Base-by-base conservation (phyloP, 1,140 invertebrate genomes). In the Lucilia sericata region DNA sequence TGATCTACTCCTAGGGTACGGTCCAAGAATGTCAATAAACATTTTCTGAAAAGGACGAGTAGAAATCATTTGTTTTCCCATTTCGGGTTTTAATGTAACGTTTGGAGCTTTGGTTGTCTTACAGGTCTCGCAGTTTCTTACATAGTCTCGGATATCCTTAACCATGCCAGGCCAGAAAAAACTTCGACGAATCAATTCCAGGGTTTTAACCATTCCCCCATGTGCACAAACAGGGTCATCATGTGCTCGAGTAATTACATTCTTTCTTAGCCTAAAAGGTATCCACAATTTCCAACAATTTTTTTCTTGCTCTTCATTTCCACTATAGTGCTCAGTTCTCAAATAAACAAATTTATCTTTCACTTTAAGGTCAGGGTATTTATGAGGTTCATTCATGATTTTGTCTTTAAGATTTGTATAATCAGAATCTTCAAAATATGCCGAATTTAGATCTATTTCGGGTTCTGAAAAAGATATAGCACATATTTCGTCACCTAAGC, bases 241-340 rank as follows among this genome's bases (percentile, higher is more conserved):
- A 74, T 70, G 51, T 21, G 80, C 80, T 21, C 80, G 14, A 17
- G 4, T 10, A 12, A 55, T 55, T 14, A 55, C 42, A 3, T 51
- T 55, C 55, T n/a, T n/a, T 7, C 83, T 34, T 49, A 85, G 36
- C n/a, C 70, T 65, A 7, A 76, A 14, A 0, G 85, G 84, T 14
- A 84, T 74, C 84, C 84, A 86, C 2, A 85, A 55, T 82, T 84
- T 83, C 76, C 85, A 84, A n/a, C 51, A 30, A 12, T 8, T 47
- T 13, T 21, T 65, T n/a, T 84, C 84, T 30, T 84, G 83, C 1
- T 36, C 25, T 14, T 14, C 10, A 21, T 82, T 82, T 12, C 70
- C 70, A 12, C 19, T 74, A 21, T 74, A 74, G 12, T 74, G 70
- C 2, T 74, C 70, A 21, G 70, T 74, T 25, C 70, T 21, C 19